Evolutionary conservation across 2,888 invertebrate genomes (phyloP), one percentile per base, ranked within the genome.

Genomic region (Melanotus villosus): DNA sequence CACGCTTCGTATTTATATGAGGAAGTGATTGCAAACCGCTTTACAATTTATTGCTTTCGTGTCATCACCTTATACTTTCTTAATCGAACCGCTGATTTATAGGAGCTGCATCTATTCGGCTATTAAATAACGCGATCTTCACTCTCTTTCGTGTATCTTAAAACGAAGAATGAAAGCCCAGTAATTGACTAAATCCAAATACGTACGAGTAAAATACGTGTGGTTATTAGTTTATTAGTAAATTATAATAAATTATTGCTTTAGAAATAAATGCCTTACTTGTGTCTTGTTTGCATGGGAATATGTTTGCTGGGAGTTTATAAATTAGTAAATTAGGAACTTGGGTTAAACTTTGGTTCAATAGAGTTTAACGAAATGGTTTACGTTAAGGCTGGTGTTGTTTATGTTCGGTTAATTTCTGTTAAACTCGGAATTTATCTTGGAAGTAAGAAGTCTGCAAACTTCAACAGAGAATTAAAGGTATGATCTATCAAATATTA

Each of bases 51-150:
- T 74, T 67, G 64, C 71, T 60, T 54, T 68, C 69, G 63, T 71
- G 74, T 74, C 74, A 66, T 73, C 74, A 73, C 66, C 74, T 74
- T 72, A 68, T 73, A 71, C 38, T 62, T 72, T 68, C 67, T 71
- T 70, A 71, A 71, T 71, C 71, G 70, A 56, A 62, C 66, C 52
- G 59, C 64, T 74, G 74, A 74, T 74, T 74, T 74, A 74, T 73
- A 26, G 23, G 41, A n/a, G 38, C 41, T 43, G 58, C 41, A 16
- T 58, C 41, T 43, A 58, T 41, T 58, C 43, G 58, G 41, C 34
- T 32, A 56, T 56, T 21, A 47, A 23, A 47, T 4, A 47, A 47
- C 12, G 26, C 23, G 12, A 26, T n/a, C 23, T 19, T 12, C 21
- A 12, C 12, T 47, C 23, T 19, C 19, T n/a, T n/a, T n/a, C n/a